Percentiles rank a stretch among this genome's conserved stretches.
Conservation (phyloP, 2,888 invertebrate species). For the Drosophila gaucha region DNA sequence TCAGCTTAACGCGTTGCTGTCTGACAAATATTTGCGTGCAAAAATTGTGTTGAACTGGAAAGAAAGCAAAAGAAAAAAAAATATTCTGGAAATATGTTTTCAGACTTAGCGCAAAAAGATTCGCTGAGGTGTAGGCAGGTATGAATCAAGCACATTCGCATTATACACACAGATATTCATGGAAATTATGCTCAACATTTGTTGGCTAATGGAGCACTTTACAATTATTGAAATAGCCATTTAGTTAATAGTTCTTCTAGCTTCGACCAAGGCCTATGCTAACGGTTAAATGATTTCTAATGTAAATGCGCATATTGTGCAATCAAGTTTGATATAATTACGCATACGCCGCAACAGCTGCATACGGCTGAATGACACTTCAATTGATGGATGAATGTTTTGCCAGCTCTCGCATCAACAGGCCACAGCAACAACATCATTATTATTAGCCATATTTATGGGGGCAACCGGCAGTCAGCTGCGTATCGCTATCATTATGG, state of each 20-base stretch:
- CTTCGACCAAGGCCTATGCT: too few species aligned
- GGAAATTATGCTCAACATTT: too few species aligned
- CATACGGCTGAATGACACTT: constrained; percentile 15
- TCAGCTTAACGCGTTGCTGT: constrained; percentile 47
- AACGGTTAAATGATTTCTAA: constrained; percentile 15
- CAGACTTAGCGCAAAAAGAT: constrained; percentile 17
- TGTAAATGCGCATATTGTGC: constrained; percentile 7
- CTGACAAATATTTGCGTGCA: constrained; percentile 58
- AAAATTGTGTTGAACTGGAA: constrained; percentile 38
- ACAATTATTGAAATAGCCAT: too few species aligned
- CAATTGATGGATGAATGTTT: constrained; percentile 39
- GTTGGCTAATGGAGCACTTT: background rate
- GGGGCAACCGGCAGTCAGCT: constrained; percentile 26
- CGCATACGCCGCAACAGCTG: constrained; percentile 39
- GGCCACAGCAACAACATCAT: constrained; percentile 14
- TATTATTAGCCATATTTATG: constrained; percentile 34
- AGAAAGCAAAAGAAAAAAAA: background rate
- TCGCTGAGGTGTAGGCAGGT: constrained; percentile 8
- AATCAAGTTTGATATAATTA: constrained; percentile 37
- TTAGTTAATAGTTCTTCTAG: too few species aligned
- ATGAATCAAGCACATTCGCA: constrained; percentile 14
- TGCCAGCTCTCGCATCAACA: background rate
- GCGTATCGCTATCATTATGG: constrained; percentile 46
- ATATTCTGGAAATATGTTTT: background rate
- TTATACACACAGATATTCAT: too few species aligned